Evolutionary conservation across 2,888 invertebrate species (phyloP), one percentile per base, ranked within the genome.

Genomic region (Sceliomorpha sp.): DNA sequence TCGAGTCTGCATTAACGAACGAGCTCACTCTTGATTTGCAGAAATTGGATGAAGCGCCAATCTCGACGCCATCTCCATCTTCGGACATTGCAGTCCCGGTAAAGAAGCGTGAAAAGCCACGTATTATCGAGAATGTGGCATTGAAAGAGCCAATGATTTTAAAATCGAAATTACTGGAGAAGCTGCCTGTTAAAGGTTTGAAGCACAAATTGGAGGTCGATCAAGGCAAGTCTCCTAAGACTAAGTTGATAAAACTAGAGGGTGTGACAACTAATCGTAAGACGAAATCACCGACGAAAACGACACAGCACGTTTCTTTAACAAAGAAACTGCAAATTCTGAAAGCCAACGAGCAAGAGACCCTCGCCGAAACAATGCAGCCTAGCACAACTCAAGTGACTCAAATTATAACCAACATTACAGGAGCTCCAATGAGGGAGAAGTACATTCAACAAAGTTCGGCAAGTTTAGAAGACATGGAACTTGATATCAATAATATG

Each of bases 401-500:
- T 1, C 39, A 75, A 29, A 47, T 69, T 39, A 68, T 64, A 17
- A 14, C 70, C 0, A 56, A 70, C 10, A 44, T 77, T 1, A 36
- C 73, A 12, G 34, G 63, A 32, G 50, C 70, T 3, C 71, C 67
- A 34, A 40, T 47, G 10, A 42, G 48, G 2, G 83, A 84, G 40
- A 85, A 86, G 53, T 80, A 73, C 36, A 81, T 83, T 45, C 84
- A 84, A 51, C 85, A 85, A 47, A 80, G 81, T 47, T 81, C 84
- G 0, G 78, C 82, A 10, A 81, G 80, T 45, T 27, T 86, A 6
- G 82, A 81, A 8, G 87, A 86, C 8, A 86, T 88, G 81, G 88
- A 88, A 27, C 92, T 94, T 72, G 94, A 94, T 82, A 94, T 94
- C 26, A 92, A 93, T 84, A 93, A 93, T 1, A 94, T 94, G 93